phyloP scores from a whole-genome alignment of 1,140 invertebrate genomes.

The Branchinecta lynchi region DNA sequence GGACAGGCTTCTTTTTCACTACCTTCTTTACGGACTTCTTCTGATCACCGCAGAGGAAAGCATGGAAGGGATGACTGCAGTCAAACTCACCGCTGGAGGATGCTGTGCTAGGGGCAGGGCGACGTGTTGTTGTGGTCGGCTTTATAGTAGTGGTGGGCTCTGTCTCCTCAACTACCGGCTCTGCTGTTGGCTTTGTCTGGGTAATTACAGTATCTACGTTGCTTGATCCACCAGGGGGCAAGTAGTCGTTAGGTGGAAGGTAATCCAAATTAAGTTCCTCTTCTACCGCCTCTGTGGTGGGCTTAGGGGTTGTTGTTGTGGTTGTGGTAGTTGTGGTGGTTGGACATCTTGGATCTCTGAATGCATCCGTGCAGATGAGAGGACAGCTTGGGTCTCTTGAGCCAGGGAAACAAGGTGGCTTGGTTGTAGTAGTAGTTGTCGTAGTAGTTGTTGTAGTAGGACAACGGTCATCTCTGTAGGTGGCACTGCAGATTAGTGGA shows the following conservation, averaged over 20 bases:
- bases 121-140: not conserved
- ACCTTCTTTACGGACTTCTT: not conserved
- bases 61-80: not conserved
- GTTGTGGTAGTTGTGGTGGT: not conserved
- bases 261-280: not conserved
- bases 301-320: not conserved
- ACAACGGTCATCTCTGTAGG: not conserved
- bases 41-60: not conserved
- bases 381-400: not conserved
- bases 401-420: not conserved
- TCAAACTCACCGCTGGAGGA: not conserved
- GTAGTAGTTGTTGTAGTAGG: not conserved
- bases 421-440: not conserved
- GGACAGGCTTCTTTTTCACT: not conserved
- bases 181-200: no score
- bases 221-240: not conserved
- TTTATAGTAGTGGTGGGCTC: not conserved
- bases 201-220: not conserved
- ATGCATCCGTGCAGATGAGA: not conserved
- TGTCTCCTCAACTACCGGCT: not conserved
- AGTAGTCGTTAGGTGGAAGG: not conserved
- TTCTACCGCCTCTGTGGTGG: not conserved
- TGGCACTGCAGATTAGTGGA: not conserved
- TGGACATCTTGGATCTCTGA: not conserved
- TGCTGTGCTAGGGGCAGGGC: not conserved